phyloP scores from a whole-genome alignment of 2,888 invertebrate species.

The Caenorhabditis doughertyi region DNA sequence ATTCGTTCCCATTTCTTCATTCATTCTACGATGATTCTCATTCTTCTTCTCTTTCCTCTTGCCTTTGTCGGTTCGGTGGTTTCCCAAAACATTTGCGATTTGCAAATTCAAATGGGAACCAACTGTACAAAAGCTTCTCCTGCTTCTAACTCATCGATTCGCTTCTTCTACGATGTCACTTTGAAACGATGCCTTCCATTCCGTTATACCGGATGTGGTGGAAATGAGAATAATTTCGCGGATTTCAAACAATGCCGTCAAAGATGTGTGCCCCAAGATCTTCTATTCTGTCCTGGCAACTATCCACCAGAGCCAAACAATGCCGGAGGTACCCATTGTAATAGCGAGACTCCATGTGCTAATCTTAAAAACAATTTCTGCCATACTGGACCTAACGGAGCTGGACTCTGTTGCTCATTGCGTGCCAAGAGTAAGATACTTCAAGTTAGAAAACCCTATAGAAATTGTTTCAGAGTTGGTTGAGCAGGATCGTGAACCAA shows the following conservation, averaged over 20 bases:
- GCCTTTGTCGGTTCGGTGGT: conserved; percentile 4
- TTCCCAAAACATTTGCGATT: conserved; percentile 19
- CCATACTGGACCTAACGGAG: conserved; percentile 19
- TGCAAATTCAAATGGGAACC: conserved; percentile 1
- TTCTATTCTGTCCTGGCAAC: conserved; percentile 34
- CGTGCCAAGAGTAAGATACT: neutral
- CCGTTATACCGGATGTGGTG: conserved; percentile 31
- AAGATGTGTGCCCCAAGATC: conserved; percentile 33
- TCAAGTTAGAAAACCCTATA: neutral
- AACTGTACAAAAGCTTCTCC: no score
- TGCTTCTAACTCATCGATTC: neutral
- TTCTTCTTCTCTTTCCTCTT: conserved; percentile 18
- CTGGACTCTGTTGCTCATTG: conserved; percentile 38
- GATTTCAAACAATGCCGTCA: conserved; percentile 7
- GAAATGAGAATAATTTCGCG: conserved; percentile 37
- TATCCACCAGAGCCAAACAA: conserved; percentile 2
- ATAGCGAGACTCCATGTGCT: no score
- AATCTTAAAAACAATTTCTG: conserved; percentile 12
- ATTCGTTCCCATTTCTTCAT: conserved; percentile 1
- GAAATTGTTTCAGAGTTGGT: conserved; percentile 1
- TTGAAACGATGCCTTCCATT: conserved; percentile 34
- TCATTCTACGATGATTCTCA: conserved; percentile 14
- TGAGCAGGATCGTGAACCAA: neutral
- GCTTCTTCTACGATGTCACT: conserved; percentile 2
- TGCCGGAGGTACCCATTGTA: neutral